Conservation (phyloP, 2,113 vertebrate genomes). For the Cynopterus brachyotis region DNA sequence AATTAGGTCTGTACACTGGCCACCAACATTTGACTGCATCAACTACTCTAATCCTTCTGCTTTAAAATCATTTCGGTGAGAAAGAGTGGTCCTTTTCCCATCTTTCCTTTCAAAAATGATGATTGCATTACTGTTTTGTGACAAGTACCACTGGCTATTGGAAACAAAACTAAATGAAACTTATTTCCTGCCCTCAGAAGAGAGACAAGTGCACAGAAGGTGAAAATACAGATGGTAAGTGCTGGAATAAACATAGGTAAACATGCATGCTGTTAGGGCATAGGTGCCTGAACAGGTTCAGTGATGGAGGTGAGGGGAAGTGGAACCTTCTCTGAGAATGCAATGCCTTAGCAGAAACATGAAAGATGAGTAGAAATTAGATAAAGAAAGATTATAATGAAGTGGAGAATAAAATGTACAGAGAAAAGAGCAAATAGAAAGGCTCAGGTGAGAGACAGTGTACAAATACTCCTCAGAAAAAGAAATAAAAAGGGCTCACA, state of each 20-base stretch:
- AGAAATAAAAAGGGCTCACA: not conserved
- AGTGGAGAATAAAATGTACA: too few relatives aligned
- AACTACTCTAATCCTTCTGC: not conserved
- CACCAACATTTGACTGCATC: not conserved
- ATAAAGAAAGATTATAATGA: too few relatives aligned
- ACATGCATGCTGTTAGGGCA: not conserved
- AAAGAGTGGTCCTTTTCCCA: not conserved
- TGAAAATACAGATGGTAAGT: not conserved
- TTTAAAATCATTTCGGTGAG: not conserved
- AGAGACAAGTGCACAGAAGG: not conserved
- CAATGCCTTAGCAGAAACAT: too few relatives aligned
- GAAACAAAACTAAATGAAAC: not conserved
- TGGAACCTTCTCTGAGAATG: too few relatives aligned
- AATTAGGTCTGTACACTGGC: not conserved
- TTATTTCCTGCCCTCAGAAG: not conserved
- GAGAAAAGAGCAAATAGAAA: too few relatives aligned
- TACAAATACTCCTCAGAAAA: not conserved
- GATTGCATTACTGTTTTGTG: not conserved
- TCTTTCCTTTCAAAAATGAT: not conserved
- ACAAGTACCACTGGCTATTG: not conserved
- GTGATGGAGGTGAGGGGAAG: too few relatives aligned
- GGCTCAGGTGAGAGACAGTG: too few relatives aligned
- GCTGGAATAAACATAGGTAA: rapidly evolving
- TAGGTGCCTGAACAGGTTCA: rapidly evolving
- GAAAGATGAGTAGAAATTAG: too few relatives aligned